Percentiles rank a stretch among this genome's conserved stretches.
Evolutionary conservation across 1,140 invertebrate genomes (phyloP).

Genomic region (Scaptomyza pallida): DNA sequence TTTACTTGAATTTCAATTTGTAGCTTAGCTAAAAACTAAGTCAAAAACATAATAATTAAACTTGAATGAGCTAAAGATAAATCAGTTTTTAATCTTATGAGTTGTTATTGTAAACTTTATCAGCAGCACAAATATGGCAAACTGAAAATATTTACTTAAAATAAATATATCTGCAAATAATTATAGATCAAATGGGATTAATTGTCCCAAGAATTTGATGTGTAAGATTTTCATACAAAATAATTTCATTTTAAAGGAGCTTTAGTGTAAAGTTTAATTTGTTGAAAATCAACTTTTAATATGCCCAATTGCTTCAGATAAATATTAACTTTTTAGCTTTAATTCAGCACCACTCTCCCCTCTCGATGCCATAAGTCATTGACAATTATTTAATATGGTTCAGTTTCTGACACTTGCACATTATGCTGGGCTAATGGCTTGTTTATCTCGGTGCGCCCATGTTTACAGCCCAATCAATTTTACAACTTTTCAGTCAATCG

Average conservation of each 20-base stretch:
- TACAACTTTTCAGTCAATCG: constrained; percentile 75
- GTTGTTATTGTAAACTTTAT: too few species aligned
- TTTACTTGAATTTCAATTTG: constrained; percentile 56
- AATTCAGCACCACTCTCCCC: neutral
- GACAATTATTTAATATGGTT: constrained; percentile 26
- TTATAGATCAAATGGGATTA: too few species aligned
- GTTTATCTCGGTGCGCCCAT: constrained; percentile 51
- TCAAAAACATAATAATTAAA: too few species aligned
- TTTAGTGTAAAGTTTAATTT: neutral
- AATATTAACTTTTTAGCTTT: neutral
- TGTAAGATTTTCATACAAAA: too few species aligned
- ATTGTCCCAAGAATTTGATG: too few species aligned
- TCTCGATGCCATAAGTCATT: constrained; percentile 7
- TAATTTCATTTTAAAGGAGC: too few species aligned
- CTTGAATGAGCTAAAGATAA: too few species aligned
- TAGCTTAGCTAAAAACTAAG: constrained; percentile 4
- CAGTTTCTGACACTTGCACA: constrained; percentile 27
- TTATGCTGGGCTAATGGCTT: constrained; percentile 46
- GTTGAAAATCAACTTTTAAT: neutral
- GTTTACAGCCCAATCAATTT: constrained; percentile 68
- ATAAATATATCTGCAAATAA: too few species aligned
- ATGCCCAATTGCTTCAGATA: constrained; percentile 15
- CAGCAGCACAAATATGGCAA: too few species aligned
- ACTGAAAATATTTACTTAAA: too few species aligned
- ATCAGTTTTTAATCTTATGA: too few species aligned